Percentiles rank a stretch among this genome's conserved stretches.
phyloP scores from a whole-genome alignment of 2,888 invertebrate species.

The Epirrhoe alternata region DNA sequence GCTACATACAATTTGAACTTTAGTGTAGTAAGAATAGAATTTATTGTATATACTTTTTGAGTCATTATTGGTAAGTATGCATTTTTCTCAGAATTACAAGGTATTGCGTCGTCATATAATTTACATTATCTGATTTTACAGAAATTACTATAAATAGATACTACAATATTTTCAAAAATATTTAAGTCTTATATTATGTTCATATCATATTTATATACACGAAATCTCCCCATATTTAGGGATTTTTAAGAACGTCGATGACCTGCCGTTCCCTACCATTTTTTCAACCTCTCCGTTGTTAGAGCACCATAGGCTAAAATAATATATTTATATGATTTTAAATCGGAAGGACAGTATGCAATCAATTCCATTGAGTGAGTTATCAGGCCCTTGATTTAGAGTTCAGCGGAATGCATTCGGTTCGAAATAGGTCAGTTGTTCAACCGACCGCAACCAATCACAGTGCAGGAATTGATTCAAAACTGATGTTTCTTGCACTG shows the following conservation, averaged over 20 bases:
- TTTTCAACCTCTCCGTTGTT: conserved; percentile 33
- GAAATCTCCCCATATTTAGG: conserved; percentile 45
- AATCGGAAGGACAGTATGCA: conserved; percentile 29
- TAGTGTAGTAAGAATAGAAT: background rate
- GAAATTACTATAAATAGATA: conserved; percentile 59
- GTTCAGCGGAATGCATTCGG: too few species aligned
- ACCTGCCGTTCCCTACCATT: conserved; percentile 54
- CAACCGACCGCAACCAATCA: too few species aligned
- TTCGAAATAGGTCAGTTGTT: too few species aligned
- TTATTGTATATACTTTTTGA: background rate
- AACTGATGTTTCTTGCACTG: too few species aligned
- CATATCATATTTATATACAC: conserved; percentile 47
- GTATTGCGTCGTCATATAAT: conserved; percentile 16
- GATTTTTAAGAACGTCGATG: conserved; percentile 31
- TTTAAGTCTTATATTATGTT: conserved; percentile 68
- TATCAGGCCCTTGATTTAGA: too few species aligned
- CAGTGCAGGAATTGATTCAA: too few species aligned
- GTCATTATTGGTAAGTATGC: background rate
- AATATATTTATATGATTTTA: conserved; percentile 18
- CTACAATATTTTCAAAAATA: conserved; percentile 78
- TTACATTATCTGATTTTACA: conserved; percentile 46
- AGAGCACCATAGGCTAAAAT: conserved; percentile 63
- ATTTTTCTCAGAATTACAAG: conserved; percentile 14
- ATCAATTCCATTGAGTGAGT: conserved; percentile 41
- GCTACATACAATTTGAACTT: conserved; percentile 13